These are phyloP conservation scores for Gavialis gangeticus DNA, from an alignment of 2,113 vertebrate species.

Conservation along the genomic window DNA sequence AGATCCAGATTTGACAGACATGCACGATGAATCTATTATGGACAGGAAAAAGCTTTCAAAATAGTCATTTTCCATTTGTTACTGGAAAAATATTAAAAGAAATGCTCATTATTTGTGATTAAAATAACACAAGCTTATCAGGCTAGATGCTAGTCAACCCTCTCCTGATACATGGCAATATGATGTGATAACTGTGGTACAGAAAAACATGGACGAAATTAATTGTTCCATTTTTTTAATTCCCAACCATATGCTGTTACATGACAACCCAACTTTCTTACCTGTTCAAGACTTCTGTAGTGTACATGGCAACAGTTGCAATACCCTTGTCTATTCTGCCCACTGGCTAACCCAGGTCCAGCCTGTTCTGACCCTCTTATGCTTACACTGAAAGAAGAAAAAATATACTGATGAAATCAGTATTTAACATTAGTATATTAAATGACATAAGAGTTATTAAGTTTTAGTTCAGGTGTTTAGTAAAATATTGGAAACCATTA, in stretches of 20 bases:
- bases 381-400: slow-evolving; percentile 57
- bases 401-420: neutral
- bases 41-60: neutral
- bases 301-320: slow-evolving; percentile 91
- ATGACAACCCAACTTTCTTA: slow-evolving; percentile 59
- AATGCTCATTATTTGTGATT: neutral
- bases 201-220: neutral
- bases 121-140: neutral
- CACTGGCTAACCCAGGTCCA: slow-evolving; percentile 63
- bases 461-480: neutral
- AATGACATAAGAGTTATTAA: neutral
- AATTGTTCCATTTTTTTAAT: neutral
- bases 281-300: slow-evolving; percentile 91
- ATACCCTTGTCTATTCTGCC: slow-evolving; percentile 87
- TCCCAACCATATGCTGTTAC: neutral
- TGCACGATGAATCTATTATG: neutral
- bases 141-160: neutral
- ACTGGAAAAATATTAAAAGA: neutral
- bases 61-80: neutral
- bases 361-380: slow-evolving; percentile 57
- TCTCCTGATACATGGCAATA: neutral
- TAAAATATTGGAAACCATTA: neutral
- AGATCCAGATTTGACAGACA: neutral
- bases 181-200: neutral
- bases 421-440: too few relatives aligned